phyloP scores from a whole-genome alignment of 2,888 invertebrate species.

The Heliconius charithonia region DNA sequence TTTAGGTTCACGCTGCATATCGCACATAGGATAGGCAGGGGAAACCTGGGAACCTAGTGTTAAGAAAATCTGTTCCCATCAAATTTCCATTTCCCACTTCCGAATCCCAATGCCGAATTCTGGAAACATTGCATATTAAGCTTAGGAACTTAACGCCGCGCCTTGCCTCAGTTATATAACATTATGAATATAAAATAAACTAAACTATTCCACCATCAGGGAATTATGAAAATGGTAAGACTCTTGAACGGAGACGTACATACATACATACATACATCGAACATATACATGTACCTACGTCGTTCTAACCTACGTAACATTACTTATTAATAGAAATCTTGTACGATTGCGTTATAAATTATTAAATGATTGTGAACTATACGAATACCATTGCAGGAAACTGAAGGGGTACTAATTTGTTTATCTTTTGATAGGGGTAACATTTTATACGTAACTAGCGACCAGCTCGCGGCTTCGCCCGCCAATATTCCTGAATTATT shows the following conservation, averaged over 20 bases:
- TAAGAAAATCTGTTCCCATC: not conserved
- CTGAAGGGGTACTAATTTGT: not conserved
- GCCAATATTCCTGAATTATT: too few species aligned
- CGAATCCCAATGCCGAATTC: too few species aligned
- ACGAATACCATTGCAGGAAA: not conserved
- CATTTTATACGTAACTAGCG: too few species aligned
- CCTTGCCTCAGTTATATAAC: not conserved
- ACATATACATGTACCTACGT: not conserved
- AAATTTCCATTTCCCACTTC: not conserved
- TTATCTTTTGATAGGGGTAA: not conserved
- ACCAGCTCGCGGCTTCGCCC: too few species aligned
- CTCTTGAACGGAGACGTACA: not conserved
- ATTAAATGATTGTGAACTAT: constrained; percentile 2
- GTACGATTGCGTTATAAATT: constrained; percentile 1
- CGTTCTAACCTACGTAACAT: not conserved
- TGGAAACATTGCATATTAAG: not conserved
- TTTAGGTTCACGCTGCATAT: too few species aligned
- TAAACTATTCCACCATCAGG: not conserved
- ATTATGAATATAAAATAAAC: not conserved
- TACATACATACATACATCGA: not conserved
- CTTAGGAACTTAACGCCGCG: not conserved
- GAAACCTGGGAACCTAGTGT: not conserved
- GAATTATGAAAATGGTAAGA: not conserved
- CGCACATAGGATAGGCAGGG: not conserved
- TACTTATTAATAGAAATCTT: not conserved